Evolutionary conservation across 2,888 invertebrate genomes (phyloP).

Genomic region (Ethmia dodecea): DNA sequence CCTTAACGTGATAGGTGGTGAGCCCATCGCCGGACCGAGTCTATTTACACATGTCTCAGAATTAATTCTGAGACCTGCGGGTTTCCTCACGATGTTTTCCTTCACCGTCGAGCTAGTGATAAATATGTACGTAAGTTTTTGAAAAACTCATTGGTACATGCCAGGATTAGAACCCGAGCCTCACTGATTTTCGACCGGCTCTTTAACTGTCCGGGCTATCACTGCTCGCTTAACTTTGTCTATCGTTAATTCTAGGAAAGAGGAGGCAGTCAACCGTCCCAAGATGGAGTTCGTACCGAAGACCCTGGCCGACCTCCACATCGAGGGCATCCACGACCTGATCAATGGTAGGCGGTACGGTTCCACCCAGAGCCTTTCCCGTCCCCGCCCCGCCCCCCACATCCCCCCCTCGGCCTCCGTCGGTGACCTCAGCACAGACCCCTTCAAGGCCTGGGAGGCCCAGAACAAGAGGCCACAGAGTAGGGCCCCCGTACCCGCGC

Average conservation of each 20-base stretch:
- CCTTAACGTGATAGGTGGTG: no score
- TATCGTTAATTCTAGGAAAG: slow-evolving; percentile 81
- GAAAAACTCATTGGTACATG: no score
- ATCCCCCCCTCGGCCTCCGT: slow-evolving; percentile 56
- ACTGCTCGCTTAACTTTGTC: neutral
- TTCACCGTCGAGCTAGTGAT: no score
- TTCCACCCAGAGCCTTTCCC: slow-evolving; percentile 68
- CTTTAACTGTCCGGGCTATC: no score
- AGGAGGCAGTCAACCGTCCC: slow-evolving; percentile 92
- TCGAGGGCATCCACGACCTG: slow-evolving; percentile 86
- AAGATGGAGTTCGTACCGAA: slow-evolving; percentile 95
- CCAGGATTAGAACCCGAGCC: no score
- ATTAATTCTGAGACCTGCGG: no score
- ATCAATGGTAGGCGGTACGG: slow-evolving; percentile 80
- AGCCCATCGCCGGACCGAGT: no score
- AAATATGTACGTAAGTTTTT: no score
- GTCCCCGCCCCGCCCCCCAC: slow-evolving; percentile 46
- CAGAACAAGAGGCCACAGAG: slow-evolving; percentile 15
- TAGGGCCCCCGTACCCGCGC: slow-evolving; percentile 28
- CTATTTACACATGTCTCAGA: no score
- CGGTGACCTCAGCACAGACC: slow-evolving; percentile 60
- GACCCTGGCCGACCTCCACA: slow-evolving; percentile 90
- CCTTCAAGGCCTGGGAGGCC: slow-evolving; percentile 59
- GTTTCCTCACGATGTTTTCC: no score
- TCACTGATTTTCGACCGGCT: no score